Evolutionary conservation across 2,113 vertebrate genomes (phyloP).

Genomic region (Elephantulus edwardii): DNA sequence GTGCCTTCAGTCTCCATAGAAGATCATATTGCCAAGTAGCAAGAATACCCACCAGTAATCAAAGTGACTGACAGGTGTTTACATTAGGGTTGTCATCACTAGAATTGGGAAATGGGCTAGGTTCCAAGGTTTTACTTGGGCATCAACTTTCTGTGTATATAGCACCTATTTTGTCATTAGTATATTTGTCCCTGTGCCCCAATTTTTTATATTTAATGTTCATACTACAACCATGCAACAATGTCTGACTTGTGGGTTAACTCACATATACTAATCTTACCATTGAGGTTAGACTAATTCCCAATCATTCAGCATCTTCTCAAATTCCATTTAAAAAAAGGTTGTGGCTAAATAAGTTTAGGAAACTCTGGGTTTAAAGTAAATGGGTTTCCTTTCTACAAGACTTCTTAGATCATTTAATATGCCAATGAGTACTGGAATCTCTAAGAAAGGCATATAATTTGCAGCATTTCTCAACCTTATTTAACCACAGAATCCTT

Average conservation of each 20-base stretch:
- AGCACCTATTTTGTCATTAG: conserved; percentile 47
- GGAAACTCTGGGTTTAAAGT: conserved; percentile 14
- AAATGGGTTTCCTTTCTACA: conserved; percentile 39
- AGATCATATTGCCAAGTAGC: conserved; percentile 27
- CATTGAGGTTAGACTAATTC: conserved; percentile 26
- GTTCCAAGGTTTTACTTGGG: conserved; percentile 40
- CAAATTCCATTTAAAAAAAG: conserved; percentile 1
- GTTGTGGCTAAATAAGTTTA: conserved; percentile 37
- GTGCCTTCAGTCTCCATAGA: conserved; percentile 18
- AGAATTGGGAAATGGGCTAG: conserved; percentile 25
- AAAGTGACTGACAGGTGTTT: conserved; percentile 61
- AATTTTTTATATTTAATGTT: conserved; percentile 32
- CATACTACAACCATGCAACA: not conserved
- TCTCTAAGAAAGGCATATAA: conserved; percentile 20
- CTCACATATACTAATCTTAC: conserved; percentile 25
- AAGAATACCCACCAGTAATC: conserved; percentile 39
- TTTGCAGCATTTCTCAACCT: conserved; percentile 20
- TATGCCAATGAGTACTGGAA: not conserved
- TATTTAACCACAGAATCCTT: conserved; percentile 1
- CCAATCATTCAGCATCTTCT: conserved; percentile 30
- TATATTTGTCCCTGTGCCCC: not conserved
- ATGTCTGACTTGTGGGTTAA: conserved; percentile 33
- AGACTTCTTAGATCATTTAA: conserved; percentile 37
- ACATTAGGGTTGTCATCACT: conserved; percentile 19
- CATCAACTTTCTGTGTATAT: conserved; percentile 29